Base-by-base conservation (phyloP, 2,113 vertebrate genomes). In the Sinocyclocheilus grahami region DNA sequence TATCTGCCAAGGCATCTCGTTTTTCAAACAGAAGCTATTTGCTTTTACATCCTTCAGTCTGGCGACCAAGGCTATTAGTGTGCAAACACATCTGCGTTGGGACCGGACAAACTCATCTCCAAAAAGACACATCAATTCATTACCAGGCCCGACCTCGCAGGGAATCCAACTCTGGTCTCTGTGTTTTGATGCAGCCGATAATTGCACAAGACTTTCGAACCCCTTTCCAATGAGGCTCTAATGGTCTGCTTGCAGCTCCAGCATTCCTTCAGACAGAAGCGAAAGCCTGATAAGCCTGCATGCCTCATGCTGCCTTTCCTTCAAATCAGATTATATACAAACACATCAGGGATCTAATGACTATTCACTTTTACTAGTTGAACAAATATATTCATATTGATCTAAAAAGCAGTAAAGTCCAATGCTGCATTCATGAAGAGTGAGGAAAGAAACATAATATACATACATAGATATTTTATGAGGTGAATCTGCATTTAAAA, bases 1-100 rank as follows among this genome's bases (percentile, higher is more conserved):
- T 53, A 37, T 39, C 51, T 80, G 48, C 48, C 27, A 53, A 22
- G 16, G 48, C 63, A 30, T 65, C 39, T 48, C 14, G 11, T 48
- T 46, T 67, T 72, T 82, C 24, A 83, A 83, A 69, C 65, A 83
- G 27, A 83, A 72, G 27, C 12, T n/a, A 51, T 71, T 83, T 69
- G 18, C 81, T 72, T 72, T 72, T 55, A 30, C 39, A 69, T 51
- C 39, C 24, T 69, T 82, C 39, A 69, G 14, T 69, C 39, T 72
- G 27, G 16, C 37, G 24, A 55, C 48, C 14, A 55, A 12, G 42
- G 65, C 42, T 83, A 71, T 83, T 53, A 37, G 48, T 55, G 81
- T 83, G 65, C 62, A 83, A 55, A 72, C 81, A 69, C 24, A 37
- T 72, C 63, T 55, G 62, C 4, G 16, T 12, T 16, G 1, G 16